Base-by-base conservation (phyloP, 2,797 vertebrate genomes). In the Sparidentex hasta region DNA sequence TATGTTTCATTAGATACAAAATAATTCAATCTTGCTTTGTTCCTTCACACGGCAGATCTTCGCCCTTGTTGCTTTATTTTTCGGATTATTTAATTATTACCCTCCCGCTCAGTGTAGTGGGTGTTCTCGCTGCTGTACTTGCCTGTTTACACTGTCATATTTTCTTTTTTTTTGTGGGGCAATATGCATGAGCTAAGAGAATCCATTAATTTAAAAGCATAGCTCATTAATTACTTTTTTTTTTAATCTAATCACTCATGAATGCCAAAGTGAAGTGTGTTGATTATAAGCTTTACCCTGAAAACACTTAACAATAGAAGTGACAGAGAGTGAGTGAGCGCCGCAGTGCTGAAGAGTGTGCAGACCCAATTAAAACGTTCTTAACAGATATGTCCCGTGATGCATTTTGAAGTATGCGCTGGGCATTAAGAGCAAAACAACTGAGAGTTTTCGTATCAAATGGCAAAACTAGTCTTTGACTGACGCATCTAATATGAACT, bases 111-210 rank as follows among this genome's bases (percentile, higher is more conserved):
- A 50, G 43, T 17, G 25, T 54, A 52, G 81, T 82, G 57, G 68
- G 71, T 55, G 73, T 78, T 71, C n/a, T 50, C 65, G 69, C 23
- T 56, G 29, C 43, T 52, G 27, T 46, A 59, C 70, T 71, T 80
- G 62, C 72, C 52, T 57, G 23, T 48, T 70, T 59, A 65, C 18
- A 17, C 57, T 14, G 38, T 23, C 59, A 65, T 21, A n/a, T n/a
- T n/a, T n/a, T n/a, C n/a, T 41, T 69, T 27, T 7, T 63, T 78
- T 44, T 65, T 27, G 33, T 33, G 33, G 27, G 69, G 46, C 59
- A 72, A 68, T 21, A 29, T 33, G 14, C 48, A 54, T 0, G 27
- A 77, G 38, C 43, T 41, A 46, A 50, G 62, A 81, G 56, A 80
- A 66, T 58, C 50, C 23, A 68, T 62, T 80, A 18, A 59, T 65